Evolutionary conservation across 2,113 vertebrate species (phyloP).

Genomic region (Meriones unguiculatus): DNA sequence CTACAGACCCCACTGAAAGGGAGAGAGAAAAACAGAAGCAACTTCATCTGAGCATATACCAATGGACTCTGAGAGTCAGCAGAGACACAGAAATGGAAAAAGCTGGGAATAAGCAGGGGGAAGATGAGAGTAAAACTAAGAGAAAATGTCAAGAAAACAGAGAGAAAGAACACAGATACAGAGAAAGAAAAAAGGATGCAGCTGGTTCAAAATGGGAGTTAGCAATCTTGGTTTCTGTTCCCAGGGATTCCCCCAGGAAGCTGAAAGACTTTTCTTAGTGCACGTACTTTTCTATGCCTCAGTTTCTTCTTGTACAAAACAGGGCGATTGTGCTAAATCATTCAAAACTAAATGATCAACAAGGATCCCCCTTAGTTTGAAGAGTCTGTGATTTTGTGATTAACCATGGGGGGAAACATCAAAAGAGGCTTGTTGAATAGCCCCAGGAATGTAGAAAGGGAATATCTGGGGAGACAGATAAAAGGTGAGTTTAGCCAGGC

Average conservation of each 20-base stretch:
- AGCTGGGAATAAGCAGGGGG: conserved; percentile 56
- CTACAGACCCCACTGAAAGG: background rate
- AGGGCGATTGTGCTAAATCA: conserved; percentile 46
- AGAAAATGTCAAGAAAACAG: background rate
- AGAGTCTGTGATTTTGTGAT: conserved; percentile 73
- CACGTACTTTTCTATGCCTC: conserved; percentile 69
- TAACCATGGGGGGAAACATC: conserved; percentile 72
- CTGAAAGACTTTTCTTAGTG: conserved; percentile 51
- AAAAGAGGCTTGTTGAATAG: conserved; percentile 73
- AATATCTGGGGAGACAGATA: conserved; percentile 71
- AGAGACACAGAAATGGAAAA: background rate
- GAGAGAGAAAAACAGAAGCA: background rate
- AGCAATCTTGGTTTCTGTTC: conserved; percentile 56
- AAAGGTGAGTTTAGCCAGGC: conserved; percentile 79
- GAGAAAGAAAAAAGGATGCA: conserved; percentile 51
- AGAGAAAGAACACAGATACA: background rate
- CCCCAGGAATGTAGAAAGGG: conserved; percentile 73
- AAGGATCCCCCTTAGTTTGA: conserved; percentile 60
- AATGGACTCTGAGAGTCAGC: background rate
- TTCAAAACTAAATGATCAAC: conserved; percentile 61
- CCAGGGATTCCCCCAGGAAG: conserved; percentile 53
- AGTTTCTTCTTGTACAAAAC: conserved; percentile 71
- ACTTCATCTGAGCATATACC: background rate
- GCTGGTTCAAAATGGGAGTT: conserved; percentile 28
- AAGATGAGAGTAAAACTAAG: background rate